Conservation (phyloP, 1,140 invertebrate species). For the Protaetia brevitarsis region DNA sequence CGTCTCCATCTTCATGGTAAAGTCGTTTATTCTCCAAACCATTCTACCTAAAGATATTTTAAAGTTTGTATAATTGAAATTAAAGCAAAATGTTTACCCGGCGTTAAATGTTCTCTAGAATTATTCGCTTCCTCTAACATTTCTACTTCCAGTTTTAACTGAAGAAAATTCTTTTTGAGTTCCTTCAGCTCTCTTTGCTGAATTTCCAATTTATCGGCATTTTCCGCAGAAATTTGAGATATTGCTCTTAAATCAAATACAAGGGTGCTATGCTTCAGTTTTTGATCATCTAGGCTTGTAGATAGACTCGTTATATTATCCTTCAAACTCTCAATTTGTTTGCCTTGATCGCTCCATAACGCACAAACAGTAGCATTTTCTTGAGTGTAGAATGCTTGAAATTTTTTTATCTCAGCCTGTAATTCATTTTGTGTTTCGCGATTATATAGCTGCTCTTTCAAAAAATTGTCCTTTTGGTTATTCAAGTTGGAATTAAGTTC, state of each 20-base stretch:
- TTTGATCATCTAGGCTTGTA: constrained; percentile 43
- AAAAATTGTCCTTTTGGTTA: constrained; percentile 55
- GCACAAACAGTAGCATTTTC: constrained; percentile 44
- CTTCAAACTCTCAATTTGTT: constrained; percentile 44
- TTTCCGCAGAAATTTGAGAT: constrained; percentile 41
- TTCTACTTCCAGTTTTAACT: constrained; percentile 39
- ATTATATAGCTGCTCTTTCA: constrained; percentile 54
- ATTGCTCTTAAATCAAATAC: constrained; percentile 39
- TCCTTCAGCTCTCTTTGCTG: constrained; percentile 34
- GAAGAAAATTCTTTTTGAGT: constrained; percentile 35
- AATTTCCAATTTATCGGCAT: constrained; percentile 39
- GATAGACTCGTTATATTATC: constrained; percentile 47
- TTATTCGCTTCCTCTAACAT: constrained; percentile 31
- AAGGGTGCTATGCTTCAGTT: constrained; percentile 32
- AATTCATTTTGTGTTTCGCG: constrained; percentile 57
- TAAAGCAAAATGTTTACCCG: constrained; percentile 26
- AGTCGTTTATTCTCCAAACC: constrained; percentile 67
- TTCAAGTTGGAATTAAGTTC: constrained; percentile 50
- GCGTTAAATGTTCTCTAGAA: neutral
- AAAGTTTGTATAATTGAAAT: neutral
- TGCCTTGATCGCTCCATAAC: constrained; percentile 47
- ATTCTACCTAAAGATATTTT: constrained; percentile 53
- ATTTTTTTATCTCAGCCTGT: constrained; percentile 60
- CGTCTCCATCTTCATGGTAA: constrained; percentile 60
- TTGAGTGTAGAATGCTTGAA: constrained; percentile 53